Evolutionary conservation across 2,797 vertebrate species (phyloP).

Genomic region (Gymnothorax javanicus): DNA sequence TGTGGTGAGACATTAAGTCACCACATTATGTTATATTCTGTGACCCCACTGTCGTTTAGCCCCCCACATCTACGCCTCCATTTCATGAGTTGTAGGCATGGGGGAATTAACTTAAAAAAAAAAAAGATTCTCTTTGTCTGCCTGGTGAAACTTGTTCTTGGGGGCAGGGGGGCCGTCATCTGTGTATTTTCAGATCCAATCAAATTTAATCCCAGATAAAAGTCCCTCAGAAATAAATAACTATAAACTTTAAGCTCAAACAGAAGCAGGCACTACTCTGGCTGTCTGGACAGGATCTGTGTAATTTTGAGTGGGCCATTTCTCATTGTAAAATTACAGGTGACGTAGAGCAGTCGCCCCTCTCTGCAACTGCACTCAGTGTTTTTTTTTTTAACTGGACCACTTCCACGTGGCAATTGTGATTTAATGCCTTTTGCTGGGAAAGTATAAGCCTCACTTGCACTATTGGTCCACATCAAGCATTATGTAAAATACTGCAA

Average conservation of each 20-base stretch:
- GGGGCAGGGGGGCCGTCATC: too few species aligned
- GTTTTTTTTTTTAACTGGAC: not conserved
- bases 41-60: not conserved
- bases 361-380: not conserved
- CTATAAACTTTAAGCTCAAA: not conserved
- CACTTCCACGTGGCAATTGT: not conserved
- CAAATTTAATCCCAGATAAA: slow-evolving; percentile 31
- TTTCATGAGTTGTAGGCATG: not conserved
- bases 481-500: not conserved
- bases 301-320: too few species aligned
- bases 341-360: not conserved
- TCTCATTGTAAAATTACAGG: not conserved
- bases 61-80: not conserved
- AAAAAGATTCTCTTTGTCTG: not conserved
- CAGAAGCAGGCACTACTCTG: not conserved
- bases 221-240: slow-evolving; percentile 26
- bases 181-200: not conserved
- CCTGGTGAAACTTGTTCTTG: not conserved
- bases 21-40: not conserved
- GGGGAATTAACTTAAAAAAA: too few species aligned
- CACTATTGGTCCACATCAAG: too few species aligned
- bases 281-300: not conserved
- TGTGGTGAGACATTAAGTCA: not conserved
- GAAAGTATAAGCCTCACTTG: not conserved
- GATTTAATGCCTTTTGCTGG: not conserved